Conservation (phyloP, 1,140 invertebrate species). For the Wiebesia pumilae region DNA sequence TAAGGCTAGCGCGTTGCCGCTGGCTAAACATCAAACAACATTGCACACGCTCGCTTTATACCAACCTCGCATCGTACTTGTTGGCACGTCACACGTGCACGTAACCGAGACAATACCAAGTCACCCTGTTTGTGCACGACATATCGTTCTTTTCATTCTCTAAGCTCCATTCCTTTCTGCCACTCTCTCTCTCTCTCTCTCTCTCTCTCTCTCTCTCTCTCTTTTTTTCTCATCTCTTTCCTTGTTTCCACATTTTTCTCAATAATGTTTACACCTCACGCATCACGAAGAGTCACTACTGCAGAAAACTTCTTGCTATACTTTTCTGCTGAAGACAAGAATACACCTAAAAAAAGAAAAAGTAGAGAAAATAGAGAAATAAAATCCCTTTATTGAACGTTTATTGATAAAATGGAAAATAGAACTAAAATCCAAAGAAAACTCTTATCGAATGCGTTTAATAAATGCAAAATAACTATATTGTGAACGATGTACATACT, state of each 20-base stretch:
- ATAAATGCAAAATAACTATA: too few relatives aligned
- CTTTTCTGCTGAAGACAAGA: too few relatives aligned
- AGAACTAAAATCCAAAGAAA: too few relatives aligned
- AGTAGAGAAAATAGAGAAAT: not conserved
- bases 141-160: not conserved
- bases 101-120: not conserved
- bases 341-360: too few relatives aligned
- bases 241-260: not conserved
- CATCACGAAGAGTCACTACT: too few relatives aligned
- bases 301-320: too few relatives aligned
- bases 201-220: not conserved
- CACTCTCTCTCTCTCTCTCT: not conserved
- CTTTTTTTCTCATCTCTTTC: not conserved
- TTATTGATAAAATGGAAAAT: too few relatives aligned
- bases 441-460: too few relatives aligned
- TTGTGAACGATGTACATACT: too few relatives aligned
- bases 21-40: not conserved
- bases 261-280: not conserved
- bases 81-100: not conserved
- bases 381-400: not conserved
- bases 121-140: not conserved
- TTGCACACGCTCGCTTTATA: not conserved
- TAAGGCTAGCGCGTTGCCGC: not conserved
- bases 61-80: not conserved
- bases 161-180: not conserved